phyloP scores from a whole-genome alignment of 37 sponge, comb jelly and placozoan genomes.

The Ianthella basta region DNA sequence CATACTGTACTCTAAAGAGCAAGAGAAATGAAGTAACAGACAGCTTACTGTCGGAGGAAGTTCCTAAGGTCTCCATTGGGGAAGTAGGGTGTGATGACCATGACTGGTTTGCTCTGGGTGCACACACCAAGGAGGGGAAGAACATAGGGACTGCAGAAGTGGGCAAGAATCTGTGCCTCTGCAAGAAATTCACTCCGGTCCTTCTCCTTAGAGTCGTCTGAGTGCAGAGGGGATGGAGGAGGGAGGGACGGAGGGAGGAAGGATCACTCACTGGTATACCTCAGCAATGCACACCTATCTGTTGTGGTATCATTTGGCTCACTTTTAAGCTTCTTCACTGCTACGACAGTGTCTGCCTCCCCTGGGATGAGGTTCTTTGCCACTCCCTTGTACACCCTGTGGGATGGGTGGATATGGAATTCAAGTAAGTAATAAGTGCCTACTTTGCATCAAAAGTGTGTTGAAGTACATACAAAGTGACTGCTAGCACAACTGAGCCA shows the following conservation, averaged over 20 bases:
- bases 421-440: no score
- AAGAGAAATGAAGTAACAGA: no score
- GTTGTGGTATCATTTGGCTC: no score
- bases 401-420: no score
- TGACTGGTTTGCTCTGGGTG: slow-evolving; percentile 13
- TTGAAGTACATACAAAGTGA: no score
- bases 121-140: slow-evolving; percentile 52
- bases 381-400: slow-evolving; percentile 41
- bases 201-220: slow-evolving; percentile 41
- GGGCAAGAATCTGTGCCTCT: slow-evolving; percentile 61
- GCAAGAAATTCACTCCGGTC: slow-evolving; percentile 49
- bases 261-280: no score
- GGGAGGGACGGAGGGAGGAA: not conserved
- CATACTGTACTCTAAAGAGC: no score
- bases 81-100: slow-evolving; percentile 51
- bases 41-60: slow-evolving; percentile 37
- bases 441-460: no score
- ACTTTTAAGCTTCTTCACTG: slow-evolving; percentile 66
- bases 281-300: no score
- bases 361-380: slow-evolving; percentile 35
- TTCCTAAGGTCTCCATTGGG: slow-evolving; percentile 44
- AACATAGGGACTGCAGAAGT: slow-evolving; percentile 58
- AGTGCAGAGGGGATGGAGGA: not conserved
- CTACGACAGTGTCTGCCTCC: slow-evolving; percentile 37
- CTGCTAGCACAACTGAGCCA: not conserved